Base-by-base conservation (phyloP, 2,797 vertebrate genomes). In the Leptodactylus fallax region DNA sequence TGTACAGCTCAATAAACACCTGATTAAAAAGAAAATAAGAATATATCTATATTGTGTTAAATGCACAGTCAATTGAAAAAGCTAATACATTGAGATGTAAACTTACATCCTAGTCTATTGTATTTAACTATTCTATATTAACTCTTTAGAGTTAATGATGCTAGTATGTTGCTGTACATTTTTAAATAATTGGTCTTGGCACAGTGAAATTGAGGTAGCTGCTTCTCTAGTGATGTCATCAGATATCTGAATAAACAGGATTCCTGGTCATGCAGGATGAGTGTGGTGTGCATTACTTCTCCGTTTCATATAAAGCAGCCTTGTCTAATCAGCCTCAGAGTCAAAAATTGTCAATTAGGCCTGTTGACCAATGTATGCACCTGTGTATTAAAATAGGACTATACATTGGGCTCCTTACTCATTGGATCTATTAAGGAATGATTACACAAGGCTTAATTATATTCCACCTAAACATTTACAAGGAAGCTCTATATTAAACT, bases 171-270 rank as follows among this genome's bases (percentile, higher is more conserved):
- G 25, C 36, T 36, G 4, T 36, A 36, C 36, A 13, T 17, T 65
- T 5, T 65, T 10, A 10, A 3, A 25, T 65, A 21, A 12, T 25
- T 25, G 13, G 19, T n/a, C n/a, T n/a, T 65, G 10, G 14, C 14
- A 58, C 17, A 5, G 23, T 25, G 10, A 12, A 19, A 49, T 45
- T 72, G 77, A 6, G 55, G 55, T 79, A 55, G 77, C 53, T 79
- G 77, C 25, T 19, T 58, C 77, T 79, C 77, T 79, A 55, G 49
- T 79, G 49, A 79, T 79, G 77, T 79, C 51, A 79, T 55, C 9
- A 58, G 45, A 79, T 79, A n/a, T 79, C 77, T 79, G 77, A 79
- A 56, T 79, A 79, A 55, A 56, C 55, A 56, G 77, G 77, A 79
- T 79, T 79, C 21, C 51, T 79, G 77, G n/a, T 72, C 53, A 56